Evolutionary conservation across 1,140 invertebrate species (phyloP).

Genomic region (Globodera rostochiensis): DNA sequence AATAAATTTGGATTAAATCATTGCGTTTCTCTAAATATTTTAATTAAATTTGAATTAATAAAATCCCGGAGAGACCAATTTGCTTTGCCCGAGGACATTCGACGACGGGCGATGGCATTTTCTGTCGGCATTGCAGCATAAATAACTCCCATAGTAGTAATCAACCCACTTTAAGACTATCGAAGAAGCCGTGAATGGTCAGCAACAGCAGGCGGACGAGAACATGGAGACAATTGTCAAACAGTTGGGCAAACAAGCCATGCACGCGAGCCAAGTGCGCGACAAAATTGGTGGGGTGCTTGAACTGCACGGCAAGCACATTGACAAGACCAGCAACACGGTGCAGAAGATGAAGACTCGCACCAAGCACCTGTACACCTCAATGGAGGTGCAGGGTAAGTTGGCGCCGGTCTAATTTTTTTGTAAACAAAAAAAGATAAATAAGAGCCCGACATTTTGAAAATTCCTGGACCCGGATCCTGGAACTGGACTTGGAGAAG

Average conservation of each 20-base stretch:
- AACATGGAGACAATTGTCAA: not conserved
- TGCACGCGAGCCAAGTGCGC: not conserved
- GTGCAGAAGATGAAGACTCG: not conserved
- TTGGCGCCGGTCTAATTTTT: not conserved
- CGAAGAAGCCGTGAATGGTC: not conserved
- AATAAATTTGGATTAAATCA: too few relatives aligned
- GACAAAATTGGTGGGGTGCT: not conserved
- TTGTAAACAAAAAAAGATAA: too few relatives aligned
- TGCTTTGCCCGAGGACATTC: too few relatives aligned
- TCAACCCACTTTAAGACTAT: not conserved
- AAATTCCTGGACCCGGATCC: too few relatives aligned
- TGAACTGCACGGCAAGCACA: not conserved
- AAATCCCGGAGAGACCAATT: too few relatives aligned
- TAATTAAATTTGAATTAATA: too few relatives aligned
- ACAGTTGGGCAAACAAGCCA: not conserved
- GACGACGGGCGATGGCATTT: too few relatives aligned
- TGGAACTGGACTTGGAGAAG: too few relatives aligned
- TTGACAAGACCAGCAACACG: not conserved
- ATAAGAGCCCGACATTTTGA: too few relatives aligned
- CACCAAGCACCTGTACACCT: not conserved
- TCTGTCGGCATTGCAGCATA: too few relatives aligned
- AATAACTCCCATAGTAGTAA: too few relatives aligned
- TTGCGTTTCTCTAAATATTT: too few relatives aligned
- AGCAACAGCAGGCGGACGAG: not conserved
- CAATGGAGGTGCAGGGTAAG: not conserved